Percentiles rank a stretch among this genome's conserved stretches.
phyloP scores from a whole-genome alignment of 2,797 vertebrate genomes.

The Gymnothorax javanicus region DNA sequence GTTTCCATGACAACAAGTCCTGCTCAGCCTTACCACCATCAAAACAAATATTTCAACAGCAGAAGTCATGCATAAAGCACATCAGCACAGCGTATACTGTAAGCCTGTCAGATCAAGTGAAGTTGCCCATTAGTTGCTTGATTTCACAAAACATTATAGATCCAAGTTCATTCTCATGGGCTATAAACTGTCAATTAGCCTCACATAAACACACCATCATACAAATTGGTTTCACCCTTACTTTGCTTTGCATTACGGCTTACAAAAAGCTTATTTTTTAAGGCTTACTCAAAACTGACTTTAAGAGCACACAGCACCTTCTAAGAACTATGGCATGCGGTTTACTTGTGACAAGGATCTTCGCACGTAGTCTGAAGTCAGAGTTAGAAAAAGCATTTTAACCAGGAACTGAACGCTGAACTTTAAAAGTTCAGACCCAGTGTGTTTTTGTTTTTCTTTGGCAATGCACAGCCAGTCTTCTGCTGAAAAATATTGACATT shows the following conservation, averaged over 20 bases:
- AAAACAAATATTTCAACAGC: constrained; percentile 15
- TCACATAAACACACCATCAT: neutral
- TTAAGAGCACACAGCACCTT: neutral
- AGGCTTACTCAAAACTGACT: neutral
- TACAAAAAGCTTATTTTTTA: neutral
- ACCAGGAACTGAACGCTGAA: neutral
- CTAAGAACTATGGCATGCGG: neutral
- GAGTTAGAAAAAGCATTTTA: neutral
- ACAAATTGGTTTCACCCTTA: neutral
- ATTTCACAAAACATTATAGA: neutral
- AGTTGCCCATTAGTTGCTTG: neutral
- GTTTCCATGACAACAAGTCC: neutral
- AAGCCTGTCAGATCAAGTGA: neutral
- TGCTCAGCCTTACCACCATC: neutral
- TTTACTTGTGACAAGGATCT: neutral
- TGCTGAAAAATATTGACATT: neutral
- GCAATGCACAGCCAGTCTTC: neutral
- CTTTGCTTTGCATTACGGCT: neutral
- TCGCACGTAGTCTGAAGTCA: neutral
- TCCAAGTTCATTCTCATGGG: neutral
- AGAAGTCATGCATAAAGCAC: neutral
- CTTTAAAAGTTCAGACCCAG: neutral
- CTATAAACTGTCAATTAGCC: neutral
- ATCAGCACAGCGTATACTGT: neutral
- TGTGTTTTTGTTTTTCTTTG: neutral